Percentiles rank a stretch among this genome's conserved stretches.
Evolutionary conservation across 2,113 vertebrate species (phyloP).

Genomic region (Pyxicephalus adspersus): DNA sequence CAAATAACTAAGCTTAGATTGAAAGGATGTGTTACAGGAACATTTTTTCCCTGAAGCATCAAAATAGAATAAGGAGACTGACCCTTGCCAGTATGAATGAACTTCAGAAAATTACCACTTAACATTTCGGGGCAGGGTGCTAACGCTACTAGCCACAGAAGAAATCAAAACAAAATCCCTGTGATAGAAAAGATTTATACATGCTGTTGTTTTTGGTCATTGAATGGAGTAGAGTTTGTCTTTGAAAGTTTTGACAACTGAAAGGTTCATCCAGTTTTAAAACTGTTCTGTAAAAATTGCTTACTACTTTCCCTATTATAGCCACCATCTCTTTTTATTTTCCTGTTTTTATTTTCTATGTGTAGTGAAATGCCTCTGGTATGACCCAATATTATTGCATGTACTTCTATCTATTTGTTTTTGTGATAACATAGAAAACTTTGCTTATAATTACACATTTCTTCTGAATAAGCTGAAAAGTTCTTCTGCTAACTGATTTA

Average conservation of each 20-base stretch:
- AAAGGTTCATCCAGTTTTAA: slow-evolving; percentile 15
- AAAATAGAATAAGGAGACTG: slow-evolving; percentile 31
- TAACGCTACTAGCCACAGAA: slow-evolving; percentile 52
- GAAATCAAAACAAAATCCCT: slow-evolving; percentile 58
- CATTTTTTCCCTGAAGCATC: slow-evolving; percentile 52
- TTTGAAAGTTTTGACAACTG: slow-evolving; percentile 7
- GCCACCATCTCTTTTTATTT: neutral
- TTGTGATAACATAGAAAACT: too few species aligned
- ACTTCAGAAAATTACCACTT: slow-evolving; percentile 63
- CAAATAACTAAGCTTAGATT: neutral
- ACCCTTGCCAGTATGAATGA: slow-evolving; percentile 52
- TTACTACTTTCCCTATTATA: slow-evolving; percentile 1
- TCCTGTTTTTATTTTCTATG: too few species aligned
- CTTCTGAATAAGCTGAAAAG: too few species aligned
- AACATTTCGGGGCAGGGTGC: slow-evolving; percentile 50
- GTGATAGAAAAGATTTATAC: slow-evolving; percentile 63
- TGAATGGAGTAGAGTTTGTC: slow-evolving; percentile 7
- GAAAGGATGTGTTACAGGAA: neutral
- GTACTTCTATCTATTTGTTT: too few species aligned
- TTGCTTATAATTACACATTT: too few species aligned
- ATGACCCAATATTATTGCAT: too few species aligned
- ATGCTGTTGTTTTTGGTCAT: slow-evolving; percentile 47
- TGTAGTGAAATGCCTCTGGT: too few species aligned
- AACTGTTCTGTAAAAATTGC: neutral
- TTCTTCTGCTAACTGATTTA: too few species aligned